These are phyloP conservation scores for Lasioglossum figueresi DNA, from an alignment of 2,888 invertebrate genomes.

Conservation along the genomic window DNA sequence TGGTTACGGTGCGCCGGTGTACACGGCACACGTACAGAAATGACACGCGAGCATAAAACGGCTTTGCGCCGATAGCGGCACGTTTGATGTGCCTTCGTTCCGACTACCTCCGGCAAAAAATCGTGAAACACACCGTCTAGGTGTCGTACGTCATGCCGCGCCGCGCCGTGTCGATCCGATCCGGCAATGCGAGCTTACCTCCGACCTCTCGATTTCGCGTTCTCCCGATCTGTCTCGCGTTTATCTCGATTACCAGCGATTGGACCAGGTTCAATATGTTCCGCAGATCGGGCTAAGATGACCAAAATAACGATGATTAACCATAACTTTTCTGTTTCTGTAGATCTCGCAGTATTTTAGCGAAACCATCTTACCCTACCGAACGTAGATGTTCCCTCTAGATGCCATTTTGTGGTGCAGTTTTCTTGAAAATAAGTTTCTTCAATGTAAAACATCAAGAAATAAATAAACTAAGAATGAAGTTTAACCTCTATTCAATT, in stretches of 20 bases:
- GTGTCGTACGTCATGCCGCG: constrained; percentile 56
- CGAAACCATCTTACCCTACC: too few species aligned
- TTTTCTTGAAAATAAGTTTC: too few species aligned
- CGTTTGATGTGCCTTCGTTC: constrained; percentile 78
- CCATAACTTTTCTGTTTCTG: too few species aligned
- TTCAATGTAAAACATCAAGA: too few species aligned
- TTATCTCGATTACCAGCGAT: background rate
- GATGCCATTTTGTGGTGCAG: too few species aligned
- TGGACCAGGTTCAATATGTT: background rate
- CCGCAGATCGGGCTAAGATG: too few species aligned
- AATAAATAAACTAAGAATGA: too few species aligned
- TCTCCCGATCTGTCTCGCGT: constrained; percentile 12
- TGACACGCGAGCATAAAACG: constrained; percentile 71
- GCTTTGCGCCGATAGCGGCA: constrained; percentile 80
- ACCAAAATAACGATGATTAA: too few species aligned
- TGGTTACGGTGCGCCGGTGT: constrained; percentile 25
- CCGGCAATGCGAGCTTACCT: constrained; percentile 45
- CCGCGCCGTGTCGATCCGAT: constrained; percentile 3
- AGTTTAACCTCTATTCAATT: too few species aligned
- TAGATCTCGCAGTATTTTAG: too few species aligned
- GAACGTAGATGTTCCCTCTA: too few species aligned
- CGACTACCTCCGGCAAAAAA: constrained; percentile 70
- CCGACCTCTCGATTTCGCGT: constrained; percentile 31
- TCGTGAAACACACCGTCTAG: constrained; percentile 68
- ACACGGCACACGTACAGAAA: constrained; percentile 47